Percentiles rank a stretch among this genome's conserved stretches.
These are phyloP conservation scores for Helicoverpa assulta DNA, from an alignment of 2,888 invertebrate species.

Conservation along the genomic window DNA sequence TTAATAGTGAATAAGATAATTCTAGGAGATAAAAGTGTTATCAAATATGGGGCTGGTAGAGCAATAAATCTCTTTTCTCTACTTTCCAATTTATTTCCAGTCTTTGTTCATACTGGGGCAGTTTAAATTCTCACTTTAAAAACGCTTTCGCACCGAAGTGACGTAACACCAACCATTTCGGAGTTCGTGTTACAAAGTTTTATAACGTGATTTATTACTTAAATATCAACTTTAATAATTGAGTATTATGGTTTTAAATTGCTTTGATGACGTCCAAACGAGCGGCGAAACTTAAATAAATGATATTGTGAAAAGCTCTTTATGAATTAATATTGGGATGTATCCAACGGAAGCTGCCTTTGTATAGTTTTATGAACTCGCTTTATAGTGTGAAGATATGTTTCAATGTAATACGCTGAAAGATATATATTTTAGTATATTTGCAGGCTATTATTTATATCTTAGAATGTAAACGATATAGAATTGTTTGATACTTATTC, in stretches of 20 bases:
- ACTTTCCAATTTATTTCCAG: neutral
- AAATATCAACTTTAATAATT: slow-evolving; percentile 40
- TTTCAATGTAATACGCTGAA: slow-evolving; percentile 12
- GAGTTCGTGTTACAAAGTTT: slow-evolving; percentile 49
- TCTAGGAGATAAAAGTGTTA: too few relatives aligned
- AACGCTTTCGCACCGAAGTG: slow-evolving; percentile 2
- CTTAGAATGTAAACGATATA: neutral
- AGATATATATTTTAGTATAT: slow-evolving; percentile 1
- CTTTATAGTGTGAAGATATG: slow-evolving; percentile 13
- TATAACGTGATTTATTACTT: slow-evolving; percentile 51
- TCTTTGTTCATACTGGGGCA: neutral
- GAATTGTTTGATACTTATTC: neutral
- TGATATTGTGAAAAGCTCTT: slow-evolving; percentile 47
- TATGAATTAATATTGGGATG: slow-evolving; percentile 52
- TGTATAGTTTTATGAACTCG: slow-evolving; percentile 28
- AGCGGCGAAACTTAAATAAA: slow-evolving; percentile 36
- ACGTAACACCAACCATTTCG: slow-evolving; percentile 39
- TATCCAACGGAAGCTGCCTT: slow-evolving; percentile 38
- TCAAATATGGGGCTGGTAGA: too few relatives aligned
- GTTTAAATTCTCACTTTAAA: neutral
- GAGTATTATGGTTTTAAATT: slow-evolving; percentile 47
- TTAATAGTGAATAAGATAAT: too few relatives aligned
- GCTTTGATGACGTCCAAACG: slow-evolving; percentile 53
- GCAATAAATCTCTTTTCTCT: too few relatives aligned
- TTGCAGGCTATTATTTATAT: neutral